Conservation (phyloP, 2,113 vertebrate species). For the Suncus etruscus region DNA sequence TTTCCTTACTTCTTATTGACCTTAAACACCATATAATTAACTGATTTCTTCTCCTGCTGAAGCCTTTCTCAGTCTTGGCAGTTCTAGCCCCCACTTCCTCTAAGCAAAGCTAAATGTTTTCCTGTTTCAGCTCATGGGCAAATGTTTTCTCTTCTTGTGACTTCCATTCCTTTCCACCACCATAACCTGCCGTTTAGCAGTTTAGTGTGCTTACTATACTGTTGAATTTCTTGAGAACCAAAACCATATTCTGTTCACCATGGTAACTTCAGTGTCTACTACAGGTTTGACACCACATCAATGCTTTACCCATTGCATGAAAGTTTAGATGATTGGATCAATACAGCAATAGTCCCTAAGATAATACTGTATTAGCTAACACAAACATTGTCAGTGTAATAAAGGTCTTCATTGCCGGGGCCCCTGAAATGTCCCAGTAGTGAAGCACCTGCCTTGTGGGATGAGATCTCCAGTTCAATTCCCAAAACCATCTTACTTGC, state of each 20-base stretch:
- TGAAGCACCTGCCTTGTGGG: too few relatives aligned
- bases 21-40: slow-evolving; percentile 26
- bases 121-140: not conserved
- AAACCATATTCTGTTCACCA: not conserved
- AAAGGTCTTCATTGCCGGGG: not conserved
- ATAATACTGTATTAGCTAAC: slow-evolving; percentile 5
- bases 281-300: not conserved
- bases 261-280: not conserved
- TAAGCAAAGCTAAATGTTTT: not conserved
- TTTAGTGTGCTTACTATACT: not conserved
- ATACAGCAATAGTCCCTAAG: not conserved
- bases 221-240: slow-evolving; percentile 32
- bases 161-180: not conserved
- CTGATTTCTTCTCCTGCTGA: slow-evolving; percentile 8
- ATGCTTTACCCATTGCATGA: not conserved
- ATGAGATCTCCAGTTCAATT: too few relatives aligned
- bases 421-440: too few relatives aligned
- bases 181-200: not conserved
- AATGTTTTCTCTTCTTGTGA: not conserved
- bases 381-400: not conserved
- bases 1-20: not conserved
- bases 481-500: too few relatives aligned
- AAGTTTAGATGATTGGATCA: slow-evolving; percentile 9
- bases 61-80: not conserved
- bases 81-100: not conserved